These are phyloP conservation scores for Physella acuta DNA, from an alignment of 1,140 invertebrate species.

Conservation along the genomic window DNA sequence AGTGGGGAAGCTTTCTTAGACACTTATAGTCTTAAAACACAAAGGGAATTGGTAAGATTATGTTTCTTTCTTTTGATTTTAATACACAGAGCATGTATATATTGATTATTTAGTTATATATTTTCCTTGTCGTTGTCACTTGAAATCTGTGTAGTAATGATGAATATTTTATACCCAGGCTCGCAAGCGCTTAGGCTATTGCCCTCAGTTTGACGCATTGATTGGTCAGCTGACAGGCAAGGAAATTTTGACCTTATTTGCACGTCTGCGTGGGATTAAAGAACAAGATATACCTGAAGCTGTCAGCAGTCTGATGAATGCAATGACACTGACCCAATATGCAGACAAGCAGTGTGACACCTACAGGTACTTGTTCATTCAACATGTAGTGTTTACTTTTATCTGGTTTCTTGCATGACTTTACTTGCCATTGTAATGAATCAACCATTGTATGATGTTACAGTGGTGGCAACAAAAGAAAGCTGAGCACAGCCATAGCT, in stretches of 20 bases:
- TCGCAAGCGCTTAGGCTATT: conserved; percentile 61
- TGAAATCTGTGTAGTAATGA: no score
- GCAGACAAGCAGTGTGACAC: conserved; percentile 48
- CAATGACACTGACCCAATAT: conserved; percentile 44
- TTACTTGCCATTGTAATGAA: not conserved
- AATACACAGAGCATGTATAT: no score
- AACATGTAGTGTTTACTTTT: not conserved
- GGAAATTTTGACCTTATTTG: conserved; percentile 77
- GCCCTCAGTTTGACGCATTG: conserved; percentile 65
- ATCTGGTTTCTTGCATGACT: not conserved
- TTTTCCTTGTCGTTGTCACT: no score
- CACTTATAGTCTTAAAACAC: conserved; percentile 37
- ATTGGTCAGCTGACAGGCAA: conserved; percentile 61
- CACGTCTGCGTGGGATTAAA: conserved; percentile 69
- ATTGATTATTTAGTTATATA: no score
- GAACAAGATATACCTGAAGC: conserved; percentile 52
- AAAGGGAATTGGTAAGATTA: conserved; percentile 60
- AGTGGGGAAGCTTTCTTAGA: conserved; percentile 49
- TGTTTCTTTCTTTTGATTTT: no score
- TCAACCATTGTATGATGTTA: conserved; percentile 1
- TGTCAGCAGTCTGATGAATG: conserved; percentile 50
- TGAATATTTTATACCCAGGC: conserved; percentile 30
- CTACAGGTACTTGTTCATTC: conserved; percentile 43
- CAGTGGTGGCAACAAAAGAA: conserved; percentile 83
- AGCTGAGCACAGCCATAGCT: conserved; percentile 90